Evolutionary conservation across 2,888 invertebrate genomes (phyloP).

Genomic region (Oligia latruncula): DNA sequence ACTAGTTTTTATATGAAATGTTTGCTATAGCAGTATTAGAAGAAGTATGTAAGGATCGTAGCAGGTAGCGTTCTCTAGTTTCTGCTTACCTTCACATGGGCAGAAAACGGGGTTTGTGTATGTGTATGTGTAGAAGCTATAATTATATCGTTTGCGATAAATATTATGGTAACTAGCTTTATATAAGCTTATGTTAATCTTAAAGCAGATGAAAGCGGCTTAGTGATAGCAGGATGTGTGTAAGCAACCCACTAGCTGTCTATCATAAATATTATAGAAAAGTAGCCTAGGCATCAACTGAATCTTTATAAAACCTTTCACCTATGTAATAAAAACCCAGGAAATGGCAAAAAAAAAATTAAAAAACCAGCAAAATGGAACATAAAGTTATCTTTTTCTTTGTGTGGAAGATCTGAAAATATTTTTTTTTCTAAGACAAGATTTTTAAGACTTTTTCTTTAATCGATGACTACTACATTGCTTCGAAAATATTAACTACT

Average conservation of each 20-base stretch:
- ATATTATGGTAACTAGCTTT: slow-evolving; percentile 1
- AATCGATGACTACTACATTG: not conserved
- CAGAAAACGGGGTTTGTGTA: too few relatives aligned
- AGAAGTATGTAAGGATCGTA: too few relatives aligned
- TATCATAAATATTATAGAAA: not conserved
- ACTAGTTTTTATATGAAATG: not conserved
- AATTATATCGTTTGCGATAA: slow-evolving; percentile 4
- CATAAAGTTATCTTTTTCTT: not conserved
- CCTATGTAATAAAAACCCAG: not conserved
- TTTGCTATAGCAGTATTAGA: not conserved
- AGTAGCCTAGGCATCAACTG: not conserved
- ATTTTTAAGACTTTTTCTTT: not conserved
- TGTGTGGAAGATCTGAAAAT: not conserved
- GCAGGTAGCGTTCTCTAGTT: too few relatives aligned
- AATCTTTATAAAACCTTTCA: not conserved
- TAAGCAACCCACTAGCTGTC: not conserved
- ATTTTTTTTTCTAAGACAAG: not conserved
- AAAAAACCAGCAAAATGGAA: not conserved
- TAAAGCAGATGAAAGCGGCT: not conserved
- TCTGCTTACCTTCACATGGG: too few relatives aligned
- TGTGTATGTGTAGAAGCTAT: not conserved
- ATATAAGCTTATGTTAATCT: not conserved
- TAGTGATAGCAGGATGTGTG: not conserved
- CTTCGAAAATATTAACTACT: not conserved
- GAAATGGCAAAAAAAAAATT: too few relatives aligned